phyloP scores from a whole-genome alignment of 2,797 vertebrate genomes.

The Anolis apletophallus region DNA sequence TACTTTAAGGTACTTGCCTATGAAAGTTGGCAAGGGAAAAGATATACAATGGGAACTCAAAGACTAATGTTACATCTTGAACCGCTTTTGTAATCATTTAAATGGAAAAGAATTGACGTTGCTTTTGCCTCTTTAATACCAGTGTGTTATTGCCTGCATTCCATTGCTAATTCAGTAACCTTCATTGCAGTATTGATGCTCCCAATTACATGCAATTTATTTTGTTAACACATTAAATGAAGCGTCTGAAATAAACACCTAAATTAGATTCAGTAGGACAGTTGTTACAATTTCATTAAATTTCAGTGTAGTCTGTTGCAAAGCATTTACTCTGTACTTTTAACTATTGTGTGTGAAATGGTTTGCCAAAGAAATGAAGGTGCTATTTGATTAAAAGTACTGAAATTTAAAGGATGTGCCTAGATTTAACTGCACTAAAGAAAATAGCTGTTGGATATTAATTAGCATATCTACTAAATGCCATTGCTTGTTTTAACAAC shows the following conservation, averaged over 20 bases:
- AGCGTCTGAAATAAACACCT: conserved; percentile 63
- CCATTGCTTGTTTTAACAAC: conserved; percentile 52
- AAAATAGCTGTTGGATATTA: conserved; percentile 69
- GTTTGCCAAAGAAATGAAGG: conserved; percentile 60
- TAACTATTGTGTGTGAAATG: conserved; percentile 53
- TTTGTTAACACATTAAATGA: conserved; percentile 65
- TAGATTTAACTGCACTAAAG: conserved; percentile 63
- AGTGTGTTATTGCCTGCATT: conserved; percentile 43
- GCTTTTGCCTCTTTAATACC: conserved; percentile 52
- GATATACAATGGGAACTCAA: neutral
- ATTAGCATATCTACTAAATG: conserved; percentile 63
- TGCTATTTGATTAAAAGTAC: conserved; percentile 61
- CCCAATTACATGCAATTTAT: conserved; percentile 59
- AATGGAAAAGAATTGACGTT: conserved; percentile 46
- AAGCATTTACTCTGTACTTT: conserved; percentile 59
- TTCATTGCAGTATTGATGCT: conserved; percentile 53
- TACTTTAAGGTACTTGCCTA: neutral
- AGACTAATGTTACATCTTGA: conserved; percentile 7
- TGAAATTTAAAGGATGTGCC: conserved; percentile 52
- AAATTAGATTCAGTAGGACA: conserved; percentile 61
- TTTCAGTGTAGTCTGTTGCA: conserved; percentile 49
- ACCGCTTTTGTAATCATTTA: conserved; percentile 33
- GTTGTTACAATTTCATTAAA: conserved; percentile 62
- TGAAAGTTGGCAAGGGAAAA: neutral
- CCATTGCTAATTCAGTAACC: conserved; percentile 52